Conservation (phyloP, 1,140 invertebrate genomes). For the Pemphigus obesinymphae region DNA sequence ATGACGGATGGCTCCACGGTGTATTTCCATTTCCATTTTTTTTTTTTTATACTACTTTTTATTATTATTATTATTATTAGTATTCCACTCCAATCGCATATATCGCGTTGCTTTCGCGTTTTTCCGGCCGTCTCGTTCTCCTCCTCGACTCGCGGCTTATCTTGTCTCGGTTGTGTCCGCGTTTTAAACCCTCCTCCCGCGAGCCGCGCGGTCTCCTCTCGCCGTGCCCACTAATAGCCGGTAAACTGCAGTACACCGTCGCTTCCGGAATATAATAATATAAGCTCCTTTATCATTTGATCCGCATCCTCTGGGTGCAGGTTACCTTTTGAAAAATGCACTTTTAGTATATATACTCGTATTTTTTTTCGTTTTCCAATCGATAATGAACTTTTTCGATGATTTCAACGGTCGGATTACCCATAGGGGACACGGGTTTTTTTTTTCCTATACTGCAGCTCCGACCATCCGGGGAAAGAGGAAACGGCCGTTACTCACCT, state of each 20-base stretch:
- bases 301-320: not conserved
- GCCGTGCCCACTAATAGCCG: not conserved
- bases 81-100: slow-evolving; percentile 6
- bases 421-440: not conserved
- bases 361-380: slow-evolving; percentile 2
- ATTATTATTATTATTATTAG: not conserved
- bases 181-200: not conserved
- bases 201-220: not conserved
- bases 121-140: not conserved
- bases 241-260: too few relatives aligned
- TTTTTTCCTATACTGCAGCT: not conserved
- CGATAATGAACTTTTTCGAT: slow-evolving; percentile 11
- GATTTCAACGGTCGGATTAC: not conserved
- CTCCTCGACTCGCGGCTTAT: not conserved
- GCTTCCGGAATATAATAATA: not conserved
- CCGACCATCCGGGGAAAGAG: too few relatives aligned
- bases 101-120: not conserved
- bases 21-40: not conserved
- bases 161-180: not conserved
- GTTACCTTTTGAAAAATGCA: not conserved
- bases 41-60: not conserved
- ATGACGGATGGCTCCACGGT: not conserved
- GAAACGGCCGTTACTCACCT: not conserved
- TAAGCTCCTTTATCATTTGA: slow-evolving; percentile 14
- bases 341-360: not conserved